A percentile compares a stretch with the other conserved stretches of the same genome.
These are phyloP conservation scores for Megathymus violae DNA, from an alignment of 1,140 invertebrate species.

Conservation along the genomic window DNA sequence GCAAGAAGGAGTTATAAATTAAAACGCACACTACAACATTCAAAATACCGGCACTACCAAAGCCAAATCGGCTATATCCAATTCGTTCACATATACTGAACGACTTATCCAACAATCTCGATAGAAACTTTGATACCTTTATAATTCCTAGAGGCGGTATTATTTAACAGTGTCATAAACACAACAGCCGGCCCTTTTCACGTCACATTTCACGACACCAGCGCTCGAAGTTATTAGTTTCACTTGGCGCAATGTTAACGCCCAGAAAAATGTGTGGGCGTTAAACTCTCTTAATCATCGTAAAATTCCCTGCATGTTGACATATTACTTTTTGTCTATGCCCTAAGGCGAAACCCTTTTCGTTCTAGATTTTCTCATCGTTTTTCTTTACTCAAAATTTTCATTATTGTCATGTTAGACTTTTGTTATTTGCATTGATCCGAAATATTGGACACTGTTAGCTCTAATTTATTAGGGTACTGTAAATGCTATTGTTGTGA, in stretches of 20 bases:
- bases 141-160: background rate
- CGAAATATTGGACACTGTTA: no score
- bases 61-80: background rate
- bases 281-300: background rate
- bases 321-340: background rate
- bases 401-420: no score
- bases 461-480: no score
- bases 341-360: no score
- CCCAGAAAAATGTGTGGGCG: background rate
- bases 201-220: background rate
- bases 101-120: background rate
- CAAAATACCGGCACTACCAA: no score
- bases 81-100: background rate
- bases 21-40: no score
- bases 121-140: background rate
- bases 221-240: conserved; percentile 3
- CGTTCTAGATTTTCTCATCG: no score
- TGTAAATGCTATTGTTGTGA: no score
- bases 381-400: no score
- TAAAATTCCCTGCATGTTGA: background rate
- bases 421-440: no score
- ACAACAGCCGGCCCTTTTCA: background rate
- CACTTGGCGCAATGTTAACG: background rate
- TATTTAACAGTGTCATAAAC: background rate
- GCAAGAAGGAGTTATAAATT: background rate